Base-by-base conservation (phyloP, 1,140 invertebrate genomes). In the Apis dorsata region DNA sequence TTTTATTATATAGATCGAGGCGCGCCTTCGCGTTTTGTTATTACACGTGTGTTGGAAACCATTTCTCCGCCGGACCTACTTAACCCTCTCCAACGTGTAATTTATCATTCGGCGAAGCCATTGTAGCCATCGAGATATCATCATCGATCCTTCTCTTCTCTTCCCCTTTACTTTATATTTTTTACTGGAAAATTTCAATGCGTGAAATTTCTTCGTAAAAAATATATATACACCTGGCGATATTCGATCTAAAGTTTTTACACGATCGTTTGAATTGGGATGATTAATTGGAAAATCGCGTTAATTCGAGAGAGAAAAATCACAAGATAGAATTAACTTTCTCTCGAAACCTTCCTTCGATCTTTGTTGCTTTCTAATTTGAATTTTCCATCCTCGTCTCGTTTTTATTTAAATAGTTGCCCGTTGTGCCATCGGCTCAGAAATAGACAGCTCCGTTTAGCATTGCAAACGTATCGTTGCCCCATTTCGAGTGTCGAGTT, bases 71-170 rank as follows among this genome's bases (percentile, higher is more conserved):
- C n/a, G 19, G 28, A 79, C 62, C 68, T 74, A 81, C 76, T 86
- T 51, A 53, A 71, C 81, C 62, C 13, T 10, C 11, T 65, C 28
- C 51, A 71, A 71, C 24, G 71, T 19, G 44, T 44, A 70, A 86
- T 86, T 86, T 79, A 80, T 87, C 86, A 87, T 72, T 57, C 59
- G 8, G 2, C n/a, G 34, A 34, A 44, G 57, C 59, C 53, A 81
- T 62, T 21, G 49, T 77, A 44, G 19, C 34, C 34, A 15, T 21
- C 34, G 10, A 28, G n/a, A 77, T 81, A 44, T 55, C 80, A 44
- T 55, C 80, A 7, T 66, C 44, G 74, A 53, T 34, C 17, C 19
- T 24, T 62, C 11, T 44, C 17, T 28, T 9, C 10, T 0, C 19
- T 7, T 15, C 1, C 3, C 10, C 7, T 5, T 71, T 0, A 17